These are phyloP conservation scores for Acleris laterana DNA, from an alignment of 2,888 invertebrate genomes.

Conservation along the genomic window DNA sequence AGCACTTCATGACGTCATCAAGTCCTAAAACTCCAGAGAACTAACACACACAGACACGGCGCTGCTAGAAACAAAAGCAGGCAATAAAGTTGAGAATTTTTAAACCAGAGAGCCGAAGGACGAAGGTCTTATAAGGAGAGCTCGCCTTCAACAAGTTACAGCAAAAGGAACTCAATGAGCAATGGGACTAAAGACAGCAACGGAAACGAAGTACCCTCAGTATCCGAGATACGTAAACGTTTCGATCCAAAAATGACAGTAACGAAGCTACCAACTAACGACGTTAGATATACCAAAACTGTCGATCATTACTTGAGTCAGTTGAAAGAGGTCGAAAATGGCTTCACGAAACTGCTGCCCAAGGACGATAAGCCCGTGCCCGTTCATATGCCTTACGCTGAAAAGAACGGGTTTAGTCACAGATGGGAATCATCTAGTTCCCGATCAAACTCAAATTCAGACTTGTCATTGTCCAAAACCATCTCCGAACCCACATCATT, in stretches of 20 bases:
- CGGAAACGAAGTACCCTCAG: constrained; percentile 84
- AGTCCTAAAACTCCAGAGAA: constrained; percentile 45
- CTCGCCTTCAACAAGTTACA: constrained; percentile 67
- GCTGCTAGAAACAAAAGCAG: constrained; percentile 38
- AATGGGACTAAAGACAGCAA: constrained; percentile 84
- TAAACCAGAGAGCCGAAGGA: constrained; percentile 76
- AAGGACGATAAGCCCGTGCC: constrained; percentile 78
- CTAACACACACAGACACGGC: constrained; percentile 81
- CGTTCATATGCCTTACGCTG: constrained; percentile 72
- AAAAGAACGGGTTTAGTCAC: constrained; percentile 66
- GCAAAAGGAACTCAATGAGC: constrained; percentile 67
- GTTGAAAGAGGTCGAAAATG: constrained; percentile 74
- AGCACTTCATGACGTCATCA: constrained; percentile 37
- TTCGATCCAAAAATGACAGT: constrained; percentile 83
- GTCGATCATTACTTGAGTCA: constrained; percentile 74
- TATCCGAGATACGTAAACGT: constrained; percentile 84
- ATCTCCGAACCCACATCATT: constrained; percentile 72
- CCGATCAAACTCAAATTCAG: constrained; percentile 72
- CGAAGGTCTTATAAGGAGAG: constrained; percentile 72
- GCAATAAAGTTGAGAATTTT: constrained; percentile 19
- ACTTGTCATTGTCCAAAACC: constrained; percentile 76
- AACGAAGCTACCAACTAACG: constrained; percentile 76
- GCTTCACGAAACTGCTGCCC: constrained; percentile 65
- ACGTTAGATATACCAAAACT: constrained; percentile 63
- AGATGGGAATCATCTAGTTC: constrained; percentile 72